Percentiles rank a stretch among this genome's conserved stretches.
These are phyloP conservation scores for Zosterops japonicus DNA, from an alignment of 2,113 vertebrate species.

Conservation along the genomic window DNA sequence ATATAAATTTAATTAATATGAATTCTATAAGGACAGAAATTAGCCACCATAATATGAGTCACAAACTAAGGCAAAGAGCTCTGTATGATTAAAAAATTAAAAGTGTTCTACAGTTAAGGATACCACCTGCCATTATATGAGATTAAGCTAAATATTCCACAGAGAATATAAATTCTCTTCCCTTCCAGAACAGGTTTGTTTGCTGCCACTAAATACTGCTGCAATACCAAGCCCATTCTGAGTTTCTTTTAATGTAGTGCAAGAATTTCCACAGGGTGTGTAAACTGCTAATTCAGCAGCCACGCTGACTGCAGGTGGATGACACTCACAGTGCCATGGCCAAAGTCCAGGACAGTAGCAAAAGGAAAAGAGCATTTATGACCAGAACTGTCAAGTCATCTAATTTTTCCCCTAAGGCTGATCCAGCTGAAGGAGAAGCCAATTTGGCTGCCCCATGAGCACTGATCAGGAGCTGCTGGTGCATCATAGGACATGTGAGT, in stretches of 20 bases:
- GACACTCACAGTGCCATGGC: background rate
- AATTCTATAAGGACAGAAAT: conserved; percentile 12
- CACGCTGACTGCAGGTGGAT: rapidly evolving
- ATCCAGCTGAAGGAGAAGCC: background rate
- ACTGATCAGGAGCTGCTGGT: background rate
- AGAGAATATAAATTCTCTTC: background rate
- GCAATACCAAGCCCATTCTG: background rate
- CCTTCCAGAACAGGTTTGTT: background rate
- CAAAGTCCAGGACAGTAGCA: background rate
- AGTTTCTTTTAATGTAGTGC: background rate
- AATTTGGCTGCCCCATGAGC: background rate
- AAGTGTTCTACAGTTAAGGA: background rate
- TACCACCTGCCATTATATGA: background rate
- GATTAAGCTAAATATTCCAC: background rate
- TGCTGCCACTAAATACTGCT: background rate
- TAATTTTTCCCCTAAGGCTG: background rate
- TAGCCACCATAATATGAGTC: background rate
- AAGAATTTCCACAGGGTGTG: background rate
- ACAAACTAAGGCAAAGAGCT: background rate
- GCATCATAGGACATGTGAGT: rapidly evolving
- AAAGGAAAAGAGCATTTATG: background rate
- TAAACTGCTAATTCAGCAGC: background rate
- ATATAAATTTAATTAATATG: background rate
- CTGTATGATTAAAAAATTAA: background rate
- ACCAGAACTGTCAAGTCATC: background rate